Base-by-base conservation (phyloP, 2,888 invertebrate species). In the Himalopsyche tibetana region DNA sequence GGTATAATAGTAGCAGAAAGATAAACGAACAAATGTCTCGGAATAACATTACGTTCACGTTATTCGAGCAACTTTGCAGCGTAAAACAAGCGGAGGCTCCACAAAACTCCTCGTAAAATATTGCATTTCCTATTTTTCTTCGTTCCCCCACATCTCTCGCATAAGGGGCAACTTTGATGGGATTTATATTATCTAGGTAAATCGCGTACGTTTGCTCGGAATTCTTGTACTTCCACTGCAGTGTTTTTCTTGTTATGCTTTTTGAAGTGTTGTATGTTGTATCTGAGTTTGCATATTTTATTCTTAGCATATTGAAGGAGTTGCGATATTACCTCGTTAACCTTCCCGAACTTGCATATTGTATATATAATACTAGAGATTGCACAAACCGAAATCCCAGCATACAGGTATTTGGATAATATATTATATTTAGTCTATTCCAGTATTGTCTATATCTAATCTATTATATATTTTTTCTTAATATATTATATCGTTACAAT, bases 151-250 rank as follows among this genome's bases (percentile, higher is more conserved):
- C 38, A 45, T 85, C 85, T 81, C 83, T 74, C 19, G 83, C 28
- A 6, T 6, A 80, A 40, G 82, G 55, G 63, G 82, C 84, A 84
- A 87, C 63, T 84, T 85, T 87, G 87, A 87, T 87, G 86, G 82
- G 82, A 87, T 87, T 87, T 87, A 82, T 86, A 84, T 86, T 79
- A 86, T 81, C 79, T 85, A 82, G 84, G 82, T 86, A 84, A 86
- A 86, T 85, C 79, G 55, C 42, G n/a, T 84, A 80, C 69, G 51
- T 51, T 51, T 51, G 12, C 51, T 15, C 51, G 51, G 51, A 17
- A n/a, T 80, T 38, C 6, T 28, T 55, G 55, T 19, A 79, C 63
- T 55, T 55, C 40, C 40, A 17, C 36, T 80, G 84, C 84, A 84
- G 79, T 83, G 80, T 84, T 55, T 51, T 63, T 63, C 19, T 63